A percentile compares a stretch with the other conserved stretches of the same genome.
Conservation (phyloP, 2,797 vertebrate species). For the Tapera naevia region DNA sequence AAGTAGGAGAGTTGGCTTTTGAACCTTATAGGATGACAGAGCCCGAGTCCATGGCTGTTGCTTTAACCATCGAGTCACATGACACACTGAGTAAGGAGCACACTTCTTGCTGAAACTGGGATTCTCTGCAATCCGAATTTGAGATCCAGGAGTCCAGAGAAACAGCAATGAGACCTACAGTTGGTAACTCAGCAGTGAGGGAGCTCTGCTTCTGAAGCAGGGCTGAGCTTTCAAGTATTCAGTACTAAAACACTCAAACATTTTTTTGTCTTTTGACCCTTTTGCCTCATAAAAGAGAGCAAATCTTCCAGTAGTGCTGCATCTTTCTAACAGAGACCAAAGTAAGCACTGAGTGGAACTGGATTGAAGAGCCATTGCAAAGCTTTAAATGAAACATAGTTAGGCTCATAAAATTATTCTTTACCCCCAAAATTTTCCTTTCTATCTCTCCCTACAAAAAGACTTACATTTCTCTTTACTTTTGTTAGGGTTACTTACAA, state of each 20-base stretch:
- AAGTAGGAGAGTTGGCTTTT: background rate
- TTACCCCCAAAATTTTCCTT: background rate
- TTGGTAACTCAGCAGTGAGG: background rate
- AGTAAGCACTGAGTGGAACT: background rate
- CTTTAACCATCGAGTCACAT: background rate
- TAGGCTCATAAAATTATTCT: background rate
- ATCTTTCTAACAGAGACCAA: background rate
- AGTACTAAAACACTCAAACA: background rate
- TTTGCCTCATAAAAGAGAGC: background rate
- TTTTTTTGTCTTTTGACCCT: slow-evolving; percentile 3
- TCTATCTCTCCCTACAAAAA: background rate
- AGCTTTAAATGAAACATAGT: background rate
- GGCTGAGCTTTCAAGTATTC: background rate
- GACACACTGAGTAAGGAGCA: background rate
- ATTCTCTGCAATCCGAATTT: background rate
- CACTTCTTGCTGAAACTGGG: rapidly evolving
- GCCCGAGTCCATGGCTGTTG: background rate
- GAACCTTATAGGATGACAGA: background rate
- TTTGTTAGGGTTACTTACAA: background rate
- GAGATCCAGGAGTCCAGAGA: background rate
- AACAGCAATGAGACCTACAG: background rate
- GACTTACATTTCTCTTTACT: background rate
- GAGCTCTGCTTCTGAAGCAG: background rate
- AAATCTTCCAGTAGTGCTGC: background rate
- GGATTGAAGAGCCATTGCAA: background rate